A percentile compares a stretch with the other conserved stretches of the same genome.
phyloP scores from a whole-genome alignment of 2,888 invertebrate genomes.

The Bugulina stolonifera region DNA sequence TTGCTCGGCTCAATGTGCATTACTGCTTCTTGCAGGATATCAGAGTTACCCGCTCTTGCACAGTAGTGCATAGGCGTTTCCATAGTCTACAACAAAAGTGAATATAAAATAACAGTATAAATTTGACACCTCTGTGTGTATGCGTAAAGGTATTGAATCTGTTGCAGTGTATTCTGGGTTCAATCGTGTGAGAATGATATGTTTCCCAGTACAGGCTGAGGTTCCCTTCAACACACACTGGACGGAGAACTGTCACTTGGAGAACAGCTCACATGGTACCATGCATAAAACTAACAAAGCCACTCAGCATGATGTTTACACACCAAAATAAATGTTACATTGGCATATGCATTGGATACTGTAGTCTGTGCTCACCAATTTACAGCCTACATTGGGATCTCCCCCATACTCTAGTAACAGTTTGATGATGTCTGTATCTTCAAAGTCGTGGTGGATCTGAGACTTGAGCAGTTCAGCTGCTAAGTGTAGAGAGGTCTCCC shows the following conservation, averaged over 20 bases:
- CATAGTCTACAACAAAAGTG: slow-evolving; percentile 59
- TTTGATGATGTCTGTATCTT: slow-evolving; percentile 73
- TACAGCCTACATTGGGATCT: slow-evolving; percentile 77
- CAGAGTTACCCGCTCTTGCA: slow-evolving; percentile 89
- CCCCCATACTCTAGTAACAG: slow-evolving; percentile 84
- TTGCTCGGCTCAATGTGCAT: slow-evolving; percentile 80
- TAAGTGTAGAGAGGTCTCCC: slow-evolving; percentile 88
- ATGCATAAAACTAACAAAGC: no score
- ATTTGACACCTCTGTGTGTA: no score
- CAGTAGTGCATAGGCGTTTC: slow-evolving; percentile 95
- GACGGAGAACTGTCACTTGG: no score
- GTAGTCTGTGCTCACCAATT: slow-evolving; percentile 54
- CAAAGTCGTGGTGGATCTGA: slow-evolving; percentile 71
- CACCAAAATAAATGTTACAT: no score
- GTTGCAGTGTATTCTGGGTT: no score
- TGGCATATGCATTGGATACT: no score
- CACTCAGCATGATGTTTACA: no score
- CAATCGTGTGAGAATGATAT: no score
- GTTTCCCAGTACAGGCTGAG: no score
- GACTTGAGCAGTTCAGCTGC: slow-evolving; percentile 81
- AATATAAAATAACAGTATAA: not conserved
- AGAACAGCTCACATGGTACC: no score
- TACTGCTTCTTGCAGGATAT: slow-evolving; percentile 88
- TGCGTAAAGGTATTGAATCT: no score
- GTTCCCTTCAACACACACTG: no score